Percentiles rank a stretch among this genome's conserved stretches.
Evolutionary conservation across 2,888 invertebrate species (phyloP).

Genomic region (Halictus quadricinctus): DNA sequence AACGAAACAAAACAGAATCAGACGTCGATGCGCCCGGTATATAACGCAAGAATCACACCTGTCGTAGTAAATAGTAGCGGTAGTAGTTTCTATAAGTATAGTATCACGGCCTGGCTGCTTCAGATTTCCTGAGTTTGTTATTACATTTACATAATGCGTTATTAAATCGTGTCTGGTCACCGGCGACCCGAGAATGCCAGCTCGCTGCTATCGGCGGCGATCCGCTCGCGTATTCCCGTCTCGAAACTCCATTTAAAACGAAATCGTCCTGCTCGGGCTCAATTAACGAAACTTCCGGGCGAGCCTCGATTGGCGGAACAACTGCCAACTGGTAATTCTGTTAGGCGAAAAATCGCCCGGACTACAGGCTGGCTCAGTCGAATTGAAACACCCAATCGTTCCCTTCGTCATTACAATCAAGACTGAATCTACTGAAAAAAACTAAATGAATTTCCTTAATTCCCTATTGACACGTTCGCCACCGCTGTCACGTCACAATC

Average conservation of each 20-base stretch:
- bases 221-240: slow-evolving; percentile 6
- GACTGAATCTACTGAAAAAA: too few species aligned
- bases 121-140: slow-evolving; percentile 82
- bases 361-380: neutral
- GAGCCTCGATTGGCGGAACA: neutral
- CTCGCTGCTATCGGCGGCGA: slow-evolving; percentile 44
- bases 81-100: slow-evolving; percentile 79
- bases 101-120: slow-evolving; percentile 83
- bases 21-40: slow-evolving; percentile 54
- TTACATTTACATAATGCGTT: slow-evolving; percentile 76
- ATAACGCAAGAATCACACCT: slow-evolving; percentile 64
- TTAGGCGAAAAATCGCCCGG: neutral
- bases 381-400: neutral
- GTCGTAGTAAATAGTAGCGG: slow-evolving; percentile 68
- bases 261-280: neutral
- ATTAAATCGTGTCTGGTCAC: slow-evolving; percentile 69
- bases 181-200: slow-evolving; percentile 74
- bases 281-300: neutral
- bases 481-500: too few species aligned
- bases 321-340: neutral
- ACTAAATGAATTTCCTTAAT: neutral
- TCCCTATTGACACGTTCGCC: neutral
- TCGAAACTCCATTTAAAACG: neutral
- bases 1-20: slow-evolving; percentile 73
- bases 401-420: neutral